Evolutionary conservation across 2,888 invertebrate species (phyloP).

Genomic region (Ashinkailepas kermadecensis): DNA sequence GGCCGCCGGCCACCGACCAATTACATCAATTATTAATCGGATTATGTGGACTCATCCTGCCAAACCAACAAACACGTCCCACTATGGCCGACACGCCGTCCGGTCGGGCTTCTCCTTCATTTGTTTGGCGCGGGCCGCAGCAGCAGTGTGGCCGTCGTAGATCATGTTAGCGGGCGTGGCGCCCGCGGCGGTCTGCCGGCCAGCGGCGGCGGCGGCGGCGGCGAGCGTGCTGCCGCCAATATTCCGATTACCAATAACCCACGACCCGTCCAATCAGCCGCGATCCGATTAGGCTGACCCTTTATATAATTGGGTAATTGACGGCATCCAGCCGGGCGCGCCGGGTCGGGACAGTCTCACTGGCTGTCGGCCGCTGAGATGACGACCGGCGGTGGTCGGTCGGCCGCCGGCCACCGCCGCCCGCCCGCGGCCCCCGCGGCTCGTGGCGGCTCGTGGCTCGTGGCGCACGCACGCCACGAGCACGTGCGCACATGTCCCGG

Average conservation of each 20-base stretch:
- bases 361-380: no score
- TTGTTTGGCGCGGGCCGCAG: background rate
- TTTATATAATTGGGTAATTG: conserved; percentile 20
- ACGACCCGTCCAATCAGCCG: background rate
- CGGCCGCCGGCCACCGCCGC: no score
- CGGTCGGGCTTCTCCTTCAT: background rate
- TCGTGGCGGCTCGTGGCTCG: no score
- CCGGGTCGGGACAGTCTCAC: no score
- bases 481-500: no score
- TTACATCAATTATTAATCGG: conserved; percentile 3
- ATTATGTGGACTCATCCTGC: background rate
- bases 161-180: background rate
- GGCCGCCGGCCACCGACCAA: background rate
- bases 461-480: no score
- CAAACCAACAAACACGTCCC: background rate
- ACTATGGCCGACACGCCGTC: no score
- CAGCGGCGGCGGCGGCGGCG: background rate
- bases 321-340: background rate
- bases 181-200: no score
- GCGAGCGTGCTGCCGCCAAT: background rate
- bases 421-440: no score
- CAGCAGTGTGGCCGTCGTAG: background rate
- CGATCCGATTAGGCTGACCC: conserved; percentile 11
- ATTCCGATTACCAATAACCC: conserved; percentile 12
- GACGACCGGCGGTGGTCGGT: no score